phyloP scores from a whole-genome alignment of 2,888 invertebrate species.

The Hermaeophaga mercurialis region DNA sequence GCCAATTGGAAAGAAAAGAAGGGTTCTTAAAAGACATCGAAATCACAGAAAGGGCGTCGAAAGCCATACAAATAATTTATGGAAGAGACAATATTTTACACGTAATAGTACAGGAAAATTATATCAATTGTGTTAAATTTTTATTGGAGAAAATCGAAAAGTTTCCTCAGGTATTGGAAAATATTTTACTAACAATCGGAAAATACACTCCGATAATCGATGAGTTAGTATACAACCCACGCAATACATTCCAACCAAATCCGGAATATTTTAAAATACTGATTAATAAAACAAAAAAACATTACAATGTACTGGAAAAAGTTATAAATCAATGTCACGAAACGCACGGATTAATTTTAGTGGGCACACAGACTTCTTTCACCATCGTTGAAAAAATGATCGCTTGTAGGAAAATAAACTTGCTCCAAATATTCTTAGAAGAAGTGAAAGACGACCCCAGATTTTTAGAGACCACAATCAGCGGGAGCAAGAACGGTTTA shows the following conservation, averaged over 20 bases:
- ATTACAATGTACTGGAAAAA: background rate
- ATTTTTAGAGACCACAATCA: background rate
- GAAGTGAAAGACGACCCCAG: background rate
- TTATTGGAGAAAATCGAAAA: slow-evolving; percentile 1
- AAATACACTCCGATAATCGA: background rate
- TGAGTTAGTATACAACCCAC: background rate
- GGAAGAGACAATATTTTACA: slow-evolving; percentile 7
- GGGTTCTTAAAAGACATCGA: background rate
- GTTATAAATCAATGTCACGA: background rate
- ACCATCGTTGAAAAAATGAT: slow-evolving; percentile 6
- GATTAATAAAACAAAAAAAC: background rate
- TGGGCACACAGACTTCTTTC: slow-evolving; percentile 8
- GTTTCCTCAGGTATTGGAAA: background rate
- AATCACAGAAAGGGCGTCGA: background rate
- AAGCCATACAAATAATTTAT: background rate
- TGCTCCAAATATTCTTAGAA: slow-evolving; percentile 1
- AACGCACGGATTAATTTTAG: slow-evolving; percentile 7
- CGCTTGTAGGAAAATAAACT: background rate
- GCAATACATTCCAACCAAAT: background rate
- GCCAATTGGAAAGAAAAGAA: background rate
- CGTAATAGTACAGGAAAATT: background rate
- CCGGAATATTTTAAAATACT: background rate
- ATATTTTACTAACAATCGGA: background rate
- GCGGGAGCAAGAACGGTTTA: background rate
- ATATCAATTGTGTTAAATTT: background rate